These are phyloP conservation scores for Peromyscus melanophrys DNA, from an alignment of 2,797 vertebrate species.

Conservation along the genomic window DNA sequence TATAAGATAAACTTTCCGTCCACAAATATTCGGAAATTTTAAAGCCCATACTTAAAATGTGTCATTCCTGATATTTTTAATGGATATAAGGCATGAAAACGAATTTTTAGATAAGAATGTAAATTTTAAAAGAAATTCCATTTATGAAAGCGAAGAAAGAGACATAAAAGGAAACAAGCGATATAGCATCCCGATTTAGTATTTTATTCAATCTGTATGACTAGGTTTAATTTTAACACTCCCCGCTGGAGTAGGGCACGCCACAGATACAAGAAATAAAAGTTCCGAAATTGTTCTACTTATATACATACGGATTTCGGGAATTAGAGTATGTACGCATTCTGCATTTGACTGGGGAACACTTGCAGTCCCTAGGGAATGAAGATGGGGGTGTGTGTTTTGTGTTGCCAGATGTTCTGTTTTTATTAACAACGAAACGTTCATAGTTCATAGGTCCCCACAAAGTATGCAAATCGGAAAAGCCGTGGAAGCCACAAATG, in stretches of 20 bases:
- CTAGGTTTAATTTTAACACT: slow-evolving; percentile 53
- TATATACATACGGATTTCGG: slow-evolving; percentile 3
- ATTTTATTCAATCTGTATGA: slow-evolving; percentile 75
- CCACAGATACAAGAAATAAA: slow-evolving; percentile 51
- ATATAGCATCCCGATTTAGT: neutral
- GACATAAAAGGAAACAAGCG: neutral
- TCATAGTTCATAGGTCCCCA: neutral
- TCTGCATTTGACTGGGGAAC: neutral
- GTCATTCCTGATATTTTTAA: neutral
- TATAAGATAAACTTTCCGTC: slow-evolving; percentile 10
- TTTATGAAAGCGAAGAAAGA: slow-evolving; percentile 3
- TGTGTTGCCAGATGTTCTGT: neutral
- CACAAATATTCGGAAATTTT: neutral
- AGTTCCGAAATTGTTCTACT: slow-evolving; percentile 53
- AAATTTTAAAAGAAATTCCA: slow-evolving; percentile 6
- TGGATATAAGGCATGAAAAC: slow-evolving; percentile 4
- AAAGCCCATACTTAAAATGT: neutral
- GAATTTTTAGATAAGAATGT: neutral
- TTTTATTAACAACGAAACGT: neutral
- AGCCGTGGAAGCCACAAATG: neutral
- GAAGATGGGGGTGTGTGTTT: neutral
- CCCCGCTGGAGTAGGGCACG: neutral
- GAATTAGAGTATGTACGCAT: neutral
- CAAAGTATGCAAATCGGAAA: slow-evolving; percentile 18
- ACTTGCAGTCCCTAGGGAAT: neutral